Base-by-base conservation (phyloP, 2,888 invertebrate genomes). In the Polyommatus iphigenia region DNA sequence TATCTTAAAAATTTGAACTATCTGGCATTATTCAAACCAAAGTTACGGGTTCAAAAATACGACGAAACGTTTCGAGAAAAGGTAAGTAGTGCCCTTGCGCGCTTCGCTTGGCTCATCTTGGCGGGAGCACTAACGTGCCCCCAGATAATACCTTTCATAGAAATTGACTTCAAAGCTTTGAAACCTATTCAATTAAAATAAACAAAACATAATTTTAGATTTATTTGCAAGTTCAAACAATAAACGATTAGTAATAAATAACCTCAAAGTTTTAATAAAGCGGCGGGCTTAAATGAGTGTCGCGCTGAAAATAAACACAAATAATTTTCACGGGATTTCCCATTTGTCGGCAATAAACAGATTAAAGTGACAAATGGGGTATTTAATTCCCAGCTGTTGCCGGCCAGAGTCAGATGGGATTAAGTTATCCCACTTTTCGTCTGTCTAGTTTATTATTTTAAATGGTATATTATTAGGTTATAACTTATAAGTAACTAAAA, bases 321-420 rank as follows among this genome's bases (percentile, higher is more conserved):
- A 7, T 24, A 62, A 7, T 24, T 24, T 15, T 13, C 20, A 2
- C 32, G 2, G 67, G 29, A 32, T 32, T 67, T 29, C 13, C 32
- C 29, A 67, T 32, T 67, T 15, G 67, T 32, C 29, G 29, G 67
- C 67, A 67, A 29, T 67, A 32, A 67, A 67, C 32, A 67, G 67
- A 67, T 67, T 67, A 67, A 67, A 67, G 67, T 67, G 67, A 67
- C 32, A 67, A 67, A 29, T 32, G 67, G 67, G 67, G 32, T 32
- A 67, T 29, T 29, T 67, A 67, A 18, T 32, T 67, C 67, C 32
- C 67, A 32, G 67, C 18, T 67, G 29, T 13, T 29, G 62, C 62
- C 24, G 8, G 62, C 24, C 24, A 13, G 59, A 20, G 59, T 24
- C 24, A 67, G 62, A 67, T 67, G 62, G 29, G 32, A 67, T 67